These are phyloP conservation scores for Glossophaga mutica DNA, from an alignment of 2,797 vertebrate genomes.

Conservation along the genomic window DNA sequence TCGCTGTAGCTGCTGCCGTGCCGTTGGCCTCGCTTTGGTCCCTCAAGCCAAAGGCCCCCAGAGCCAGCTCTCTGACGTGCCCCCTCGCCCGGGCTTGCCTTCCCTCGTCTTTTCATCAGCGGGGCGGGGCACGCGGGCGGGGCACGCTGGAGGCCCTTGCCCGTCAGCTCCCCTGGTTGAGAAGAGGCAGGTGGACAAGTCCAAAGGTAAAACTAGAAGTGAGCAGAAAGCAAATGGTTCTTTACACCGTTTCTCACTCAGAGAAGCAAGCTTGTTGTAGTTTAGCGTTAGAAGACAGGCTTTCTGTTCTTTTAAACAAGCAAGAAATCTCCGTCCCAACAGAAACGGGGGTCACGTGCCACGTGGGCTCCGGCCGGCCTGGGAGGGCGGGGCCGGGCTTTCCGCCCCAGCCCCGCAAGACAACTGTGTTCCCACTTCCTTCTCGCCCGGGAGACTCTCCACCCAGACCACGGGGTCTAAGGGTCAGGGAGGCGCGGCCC, in stretches of 20 bases:
- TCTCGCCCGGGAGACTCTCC: not conserved
- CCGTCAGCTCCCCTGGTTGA: not conserved
- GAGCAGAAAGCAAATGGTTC: not conserved
- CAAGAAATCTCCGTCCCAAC: not conserved
- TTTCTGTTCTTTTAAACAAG: not conserved
- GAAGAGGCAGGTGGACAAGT: not conserved
- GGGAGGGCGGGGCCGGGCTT: not conserved
- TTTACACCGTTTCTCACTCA: not conserved
- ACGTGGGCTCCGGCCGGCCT: not conserved
- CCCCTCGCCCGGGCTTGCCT: not conserved
- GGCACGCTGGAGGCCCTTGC: not conserved
- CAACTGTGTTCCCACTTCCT: not conserved
- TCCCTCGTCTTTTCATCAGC: not conserved
- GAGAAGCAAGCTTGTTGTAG: not conserved
- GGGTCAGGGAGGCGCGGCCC: not conserved
- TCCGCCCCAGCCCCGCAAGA: not conserved
- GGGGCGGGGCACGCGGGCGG: not conserved
- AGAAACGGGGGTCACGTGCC: not conserved
- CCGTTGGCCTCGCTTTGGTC: not conserved
- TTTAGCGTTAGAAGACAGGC: not conserved
- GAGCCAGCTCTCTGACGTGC: not conserved
- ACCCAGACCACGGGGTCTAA: not conserved
- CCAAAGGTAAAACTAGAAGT: not conserved
- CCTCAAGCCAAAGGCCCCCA: not conserved
- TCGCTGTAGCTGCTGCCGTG: not conserved